Conservation (phyloP, 2,797 vertebrate species). For the Pipistrellus pygmaeus region DNA sequence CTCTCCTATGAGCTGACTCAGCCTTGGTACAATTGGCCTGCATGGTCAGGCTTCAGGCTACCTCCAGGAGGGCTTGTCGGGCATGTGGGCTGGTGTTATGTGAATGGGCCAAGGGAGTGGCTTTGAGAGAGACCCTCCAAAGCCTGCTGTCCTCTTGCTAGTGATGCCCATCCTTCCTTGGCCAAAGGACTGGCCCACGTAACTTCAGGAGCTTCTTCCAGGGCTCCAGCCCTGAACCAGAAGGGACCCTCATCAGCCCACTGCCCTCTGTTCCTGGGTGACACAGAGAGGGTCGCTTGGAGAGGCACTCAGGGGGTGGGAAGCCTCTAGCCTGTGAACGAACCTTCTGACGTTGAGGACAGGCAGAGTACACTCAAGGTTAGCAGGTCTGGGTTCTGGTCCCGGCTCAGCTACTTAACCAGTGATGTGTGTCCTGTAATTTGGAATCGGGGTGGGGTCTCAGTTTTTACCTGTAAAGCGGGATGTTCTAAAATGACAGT, state of each 20-base stretch:
- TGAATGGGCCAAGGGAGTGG: neutral
- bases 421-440: neutral
- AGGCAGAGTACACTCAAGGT: neutral
- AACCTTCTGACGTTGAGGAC: neutral
- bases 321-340: neutral
- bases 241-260: neutral
- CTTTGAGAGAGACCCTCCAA: neutral
- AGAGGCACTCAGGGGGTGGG: neutral
- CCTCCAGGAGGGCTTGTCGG: neutral
- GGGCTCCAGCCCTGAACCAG: neutral
- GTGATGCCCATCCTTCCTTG: neutral
- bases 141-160: neutral
- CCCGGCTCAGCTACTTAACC: neutral
- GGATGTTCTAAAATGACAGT: neutral
- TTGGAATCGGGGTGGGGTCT: neutral
- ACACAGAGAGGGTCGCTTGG: neutral
- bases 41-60: neutral
- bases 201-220: neutral
- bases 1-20: neutral
- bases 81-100: rapidly evolving
- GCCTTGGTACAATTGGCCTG: neutral
- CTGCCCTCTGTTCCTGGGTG: neutral
- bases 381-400: neutral
- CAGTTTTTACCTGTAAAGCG: conserved; percentile 13
- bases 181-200: neutral